Evolutionary conservation across 2,888 invertebrate genomes (phyloP), one percentile per base, ranked within the genome.

Genomic region (Lutraria lutraria): DNA sequence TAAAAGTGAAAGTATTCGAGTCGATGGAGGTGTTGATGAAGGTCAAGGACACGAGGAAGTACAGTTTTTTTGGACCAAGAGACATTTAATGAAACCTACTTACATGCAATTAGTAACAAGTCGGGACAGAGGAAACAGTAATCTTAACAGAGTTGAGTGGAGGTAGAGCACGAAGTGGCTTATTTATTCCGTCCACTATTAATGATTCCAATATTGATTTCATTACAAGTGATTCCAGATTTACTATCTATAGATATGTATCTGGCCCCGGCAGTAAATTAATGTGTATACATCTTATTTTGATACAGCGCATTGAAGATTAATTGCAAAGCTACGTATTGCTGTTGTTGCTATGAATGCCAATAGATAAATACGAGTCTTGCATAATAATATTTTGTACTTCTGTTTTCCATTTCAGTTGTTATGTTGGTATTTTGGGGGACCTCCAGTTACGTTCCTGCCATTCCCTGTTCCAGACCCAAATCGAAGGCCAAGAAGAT

Each of bases 61-160:
- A 56, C 85, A 85, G 60, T 80, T 85, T 54, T 85, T 85, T 80
- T 85, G 85, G 85, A 85, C 85, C 53, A 85, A 85, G 53, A 79
- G 80, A 85, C 85, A 85, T 85, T 54, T 80, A 79, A 60, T 56
- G 60, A 85, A 85, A 80, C 85, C 80, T 79, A 80, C 85, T 79
- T 29, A 80, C 31, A 31, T 85, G 79, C 85, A 79, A 60, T 80
- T 85, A 54, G 34, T 85, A 56, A 85, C 85, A 56, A 85, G 79
- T 85, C 85, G 85, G 80, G 85, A 85, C 80, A 85, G 85, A 54
- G 85, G 85, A 60, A 85, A 85, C 60, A 85, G 85, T 34, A 85
- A 79, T 80, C 60, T 85, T 34, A 85, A 79, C 60, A 79, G 85
- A 16, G 85, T 85, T 31, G 85, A 85, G 80, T 80, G 85, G 80